Conservation (phyloP, 2,888 invertebrate genomes). For the Chymomyza amoena region DNA sequence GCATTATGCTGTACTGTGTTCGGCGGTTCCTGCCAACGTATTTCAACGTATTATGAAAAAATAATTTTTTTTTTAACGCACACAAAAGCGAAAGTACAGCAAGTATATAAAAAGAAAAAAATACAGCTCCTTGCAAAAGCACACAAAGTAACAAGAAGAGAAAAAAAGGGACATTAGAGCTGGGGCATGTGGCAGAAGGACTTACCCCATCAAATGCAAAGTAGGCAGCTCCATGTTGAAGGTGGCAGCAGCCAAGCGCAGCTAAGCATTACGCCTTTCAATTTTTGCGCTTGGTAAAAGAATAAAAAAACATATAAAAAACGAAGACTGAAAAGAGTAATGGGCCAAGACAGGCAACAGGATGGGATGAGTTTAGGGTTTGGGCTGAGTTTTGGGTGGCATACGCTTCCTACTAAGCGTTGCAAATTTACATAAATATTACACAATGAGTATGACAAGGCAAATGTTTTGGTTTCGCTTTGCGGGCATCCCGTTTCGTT, state of each 20-base stretch:
- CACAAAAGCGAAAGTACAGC: slow-evolving; percentile 12
- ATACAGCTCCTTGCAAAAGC: neutral
- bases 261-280: slow-evolving; percentile 67
- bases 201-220: slow-evolving; percentile 52
- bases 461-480: slow-evolving; percentile 4
- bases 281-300: slow-evolving; percentile 40
- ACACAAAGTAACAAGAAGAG: neutral
- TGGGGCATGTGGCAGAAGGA: neutral
- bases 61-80: neutral
- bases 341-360: slow-evolving; percentile 2
- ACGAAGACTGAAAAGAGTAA: neutral
- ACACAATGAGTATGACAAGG: slow-evolving; percentile 42
- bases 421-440: slow-evolving; percentile 64
- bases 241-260: slow-evolving; percentile 33
- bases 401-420: slow-evolving; percentile 10
- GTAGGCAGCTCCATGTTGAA: slow-evolving; percentile 15
- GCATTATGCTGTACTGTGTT: slow-evolving; percentile 64
- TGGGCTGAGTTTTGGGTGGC: neutral
- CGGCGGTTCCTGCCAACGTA: slow-evolving; percentile 8
- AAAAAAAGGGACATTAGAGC: neutral
- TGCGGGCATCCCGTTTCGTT: neutral
- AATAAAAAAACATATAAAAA: neutral
- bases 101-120: slow-evolving; percentile 5
- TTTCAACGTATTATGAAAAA: slow-evolving; percentile 46
- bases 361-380: neutral